A percentile compares a stretch with the other conserved stretches of the same genome.
Evolutionary conservation across 2,888 invertebrate genomes (phyloP).

Genomic region (Latrodectus elegans): DNA sequence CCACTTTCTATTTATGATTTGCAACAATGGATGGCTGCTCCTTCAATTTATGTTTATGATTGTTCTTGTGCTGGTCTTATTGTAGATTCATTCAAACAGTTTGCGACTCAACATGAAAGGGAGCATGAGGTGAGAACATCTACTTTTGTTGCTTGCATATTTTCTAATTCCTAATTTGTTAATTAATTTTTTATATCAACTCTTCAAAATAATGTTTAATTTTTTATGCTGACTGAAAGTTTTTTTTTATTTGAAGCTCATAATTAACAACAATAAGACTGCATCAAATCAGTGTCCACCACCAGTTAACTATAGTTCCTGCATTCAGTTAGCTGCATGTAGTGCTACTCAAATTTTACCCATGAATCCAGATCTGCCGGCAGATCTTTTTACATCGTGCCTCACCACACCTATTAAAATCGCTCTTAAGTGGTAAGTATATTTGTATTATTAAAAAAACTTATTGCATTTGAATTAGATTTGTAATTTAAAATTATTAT

Average conservation of each 20-base stretch:
- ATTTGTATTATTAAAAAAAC: not conserved
- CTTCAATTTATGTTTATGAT: constrained; percentile 99
- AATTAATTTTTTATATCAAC: not conserved
- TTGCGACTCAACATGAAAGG: constrained; percentile 91
- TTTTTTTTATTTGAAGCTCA: constrained; percentile 25
- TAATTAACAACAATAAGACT: constrained; percentile 51
- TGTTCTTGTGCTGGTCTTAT: constrained; percentile 99
- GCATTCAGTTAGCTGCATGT: constrained; percentile 98
- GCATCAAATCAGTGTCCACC: constrained; percentile 45
- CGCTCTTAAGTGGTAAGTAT: constrained; percentile 88
- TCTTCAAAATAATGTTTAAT: not conserved
- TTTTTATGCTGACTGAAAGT: not conserved
- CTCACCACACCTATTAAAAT: constrained; percentile 98
- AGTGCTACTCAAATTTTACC: constrained; percentile 93
- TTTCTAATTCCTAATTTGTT: not conserved
- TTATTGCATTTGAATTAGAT: too few species aligned
- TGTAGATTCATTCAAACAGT: constrained; percentile 84
- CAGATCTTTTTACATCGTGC: constrained; percentile 97
- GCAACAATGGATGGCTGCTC: constrained; percentile 99
- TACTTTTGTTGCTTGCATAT: not conserved
- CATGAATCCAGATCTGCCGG: constrained; percentile 97
- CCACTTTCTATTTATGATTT: constrained; percentile 98
- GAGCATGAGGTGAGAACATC: constrained; percentile 81
- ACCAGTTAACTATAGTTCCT: constrained; percentile 83
- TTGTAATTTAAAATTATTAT: too few species aligned